Evolutionary conservation across 2,888 invertebrate genomes (phyloP), one percentile per base, ranked within the genome.

Genomic region (Glaucopsyche alexis): DNA sequence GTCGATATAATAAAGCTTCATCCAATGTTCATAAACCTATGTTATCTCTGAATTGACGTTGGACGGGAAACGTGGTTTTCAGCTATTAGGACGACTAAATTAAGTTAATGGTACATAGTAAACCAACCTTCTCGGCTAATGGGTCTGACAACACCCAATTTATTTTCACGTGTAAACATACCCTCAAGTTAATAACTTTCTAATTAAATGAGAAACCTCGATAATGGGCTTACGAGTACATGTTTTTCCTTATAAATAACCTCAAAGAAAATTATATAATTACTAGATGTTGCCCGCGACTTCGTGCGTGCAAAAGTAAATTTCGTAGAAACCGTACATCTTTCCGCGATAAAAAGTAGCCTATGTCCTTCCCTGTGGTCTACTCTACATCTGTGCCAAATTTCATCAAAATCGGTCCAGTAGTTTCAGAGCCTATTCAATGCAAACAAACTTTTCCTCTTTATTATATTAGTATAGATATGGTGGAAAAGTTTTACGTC

Each of bases 41-140:
- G 47, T 47, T 11, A 47, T 47, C 11, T 47, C 11, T 13, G 0
- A 11, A 47, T 47, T 47, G 47, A 13, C 0, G 47, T 50, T 50
- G 71, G 64, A 72, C 69, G 72, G 71, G 69, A 74, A 76, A 75
- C 71, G 49, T 49, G 75, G 74, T 78, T 82, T 78, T 77, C 77
- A 77, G 80, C 80, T 79, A 81, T 79, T 80, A 76, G 76, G 83
- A 77, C 87, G 76, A 79, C 80, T 81, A 87, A 87, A 87, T 82
- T 29, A 29, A 29, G 29, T 4, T 29, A 29, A 29, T 89, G 89
- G 87, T 89, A 79, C 81, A 84, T 88, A 90, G 88, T 89, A 87
- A 86, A 85, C 81, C 83, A 88, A 84, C 91, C 89, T 90, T 84
- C 76, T 74, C 76, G 76, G 76, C 81, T 89, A 90, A 90, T 89